phyloP scores from a whole-genome alignment of 2,113 vertebrate genomes.

The Choloepus hoffmanni region DNA sequence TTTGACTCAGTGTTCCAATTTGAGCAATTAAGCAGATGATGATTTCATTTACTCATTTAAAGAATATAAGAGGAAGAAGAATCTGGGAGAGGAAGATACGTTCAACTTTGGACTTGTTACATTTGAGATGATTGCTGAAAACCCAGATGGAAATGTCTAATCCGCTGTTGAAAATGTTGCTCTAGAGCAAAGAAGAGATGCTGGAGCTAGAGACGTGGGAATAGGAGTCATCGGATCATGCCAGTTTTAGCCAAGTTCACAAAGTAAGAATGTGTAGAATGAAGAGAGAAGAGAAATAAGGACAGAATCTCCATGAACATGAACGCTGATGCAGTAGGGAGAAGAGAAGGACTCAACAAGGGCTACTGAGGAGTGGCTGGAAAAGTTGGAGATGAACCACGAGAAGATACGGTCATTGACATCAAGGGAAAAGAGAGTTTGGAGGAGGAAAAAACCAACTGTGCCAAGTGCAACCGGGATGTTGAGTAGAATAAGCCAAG shows the following conservation, averaged over 20 bases:
- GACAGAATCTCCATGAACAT: background rate
- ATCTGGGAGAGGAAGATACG: background rate
- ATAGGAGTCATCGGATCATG: background rate
- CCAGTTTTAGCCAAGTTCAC: background rate
- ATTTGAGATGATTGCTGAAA: background rate
- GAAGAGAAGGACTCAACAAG: background rate
- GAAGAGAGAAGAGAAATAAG: background rate
- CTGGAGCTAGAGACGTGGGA: background rate
- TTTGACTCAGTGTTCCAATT: background rate
- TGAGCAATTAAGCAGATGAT: background rate
- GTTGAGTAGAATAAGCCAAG: background rate
- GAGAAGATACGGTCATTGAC: background rate
- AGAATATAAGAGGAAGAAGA: background rate
- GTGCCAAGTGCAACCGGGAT: background rate
- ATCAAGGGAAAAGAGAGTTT: constrained; percentile 35
- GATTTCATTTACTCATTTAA: background rate
- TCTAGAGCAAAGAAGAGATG: constrained; percentile 8
- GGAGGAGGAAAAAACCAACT: background rate
- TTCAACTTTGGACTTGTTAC: background rate
- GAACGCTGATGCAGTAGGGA: background rate
- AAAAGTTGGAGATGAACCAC: background rate
- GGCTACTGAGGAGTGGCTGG: background rate
- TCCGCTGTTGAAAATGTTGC: background rate
- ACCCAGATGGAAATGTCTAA: background rate
- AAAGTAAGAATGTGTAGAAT: background rate